phyloP scores from a whole-genome alignment of 2,888 invertebrate genomes.

The Cataglyphis altisquamis region DNA sequence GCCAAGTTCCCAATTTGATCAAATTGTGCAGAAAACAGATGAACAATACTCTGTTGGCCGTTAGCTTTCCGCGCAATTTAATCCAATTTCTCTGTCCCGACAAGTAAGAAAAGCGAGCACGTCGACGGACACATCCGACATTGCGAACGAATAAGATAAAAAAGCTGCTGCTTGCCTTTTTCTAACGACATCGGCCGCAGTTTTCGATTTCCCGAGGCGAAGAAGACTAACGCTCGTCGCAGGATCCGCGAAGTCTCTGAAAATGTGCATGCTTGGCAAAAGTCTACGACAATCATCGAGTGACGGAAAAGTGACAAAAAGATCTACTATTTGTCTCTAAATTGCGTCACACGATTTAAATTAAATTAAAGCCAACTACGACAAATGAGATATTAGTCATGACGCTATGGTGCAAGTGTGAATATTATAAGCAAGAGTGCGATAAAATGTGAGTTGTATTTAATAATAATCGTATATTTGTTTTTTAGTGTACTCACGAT shows the following conservation, averaged over 20 bases:
- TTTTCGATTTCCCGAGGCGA: constrained; percentile 84
- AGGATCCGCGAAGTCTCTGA: constrained; percentile 85
- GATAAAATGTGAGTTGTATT: constrained; percentile 26
- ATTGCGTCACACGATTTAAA: constrained; percentile 6
- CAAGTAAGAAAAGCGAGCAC: constrained; percentile 87
- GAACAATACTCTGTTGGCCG: constrained; percentile 43
- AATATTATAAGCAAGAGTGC: constrained; percentile 58
- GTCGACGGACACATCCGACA: constrained; percentile 90
- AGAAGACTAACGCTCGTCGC: constrained; percentile 85
- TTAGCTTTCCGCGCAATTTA: constrained; percentile 33
- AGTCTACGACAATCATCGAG: constrained; percentile 42
- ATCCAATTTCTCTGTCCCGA: constrained; percentile 71
- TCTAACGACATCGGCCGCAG: constrained; percentile 78
- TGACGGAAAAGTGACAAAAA: constrained; percentile 29
- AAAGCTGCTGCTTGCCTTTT: constrained; percentile 84
- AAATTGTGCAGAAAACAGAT: constrained; percentile 41
- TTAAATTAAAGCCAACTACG: constrained; percentile 36
- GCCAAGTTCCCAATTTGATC: constrained; percentile 37
- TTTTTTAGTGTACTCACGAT: constrained; percentile 81
- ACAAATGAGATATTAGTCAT: constrained; percentile 65
- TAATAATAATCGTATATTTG: neutral
- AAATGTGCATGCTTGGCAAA: constrained; percentile 76
- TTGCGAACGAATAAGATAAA: constrained; percentile 69
- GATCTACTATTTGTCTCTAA: constrained; percentile 17
- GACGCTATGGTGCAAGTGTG: constrained; percentile 46